Evolutionary conservation across 2,113 vertebrate genomes (phyloP).

Genomic region (Odobenus rosmarus): DNA sequence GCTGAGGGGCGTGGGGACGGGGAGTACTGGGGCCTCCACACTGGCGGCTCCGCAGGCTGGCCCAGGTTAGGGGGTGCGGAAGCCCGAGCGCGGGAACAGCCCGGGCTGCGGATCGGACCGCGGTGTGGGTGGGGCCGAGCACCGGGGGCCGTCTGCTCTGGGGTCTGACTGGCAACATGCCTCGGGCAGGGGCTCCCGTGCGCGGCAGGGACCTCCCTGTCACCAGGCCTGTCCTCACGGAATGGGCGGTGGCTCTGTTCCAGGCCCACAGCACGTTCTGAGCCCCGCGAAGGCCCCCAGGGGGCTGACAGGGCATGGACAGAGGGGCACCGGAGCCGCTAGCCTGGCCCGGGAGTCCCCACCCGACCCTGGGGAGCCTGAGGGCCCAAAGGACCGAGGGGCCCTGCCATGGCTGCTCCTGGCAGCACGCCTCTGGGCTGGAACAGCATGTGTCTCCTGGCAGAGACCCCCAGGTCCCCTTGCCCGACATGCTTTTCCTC

Average conservation of each 20-base stretch:
- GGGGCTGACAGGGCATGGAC: not conserved
- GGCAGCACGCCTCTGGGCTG: not conserved
- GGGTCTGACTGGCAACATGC: rapidly evolving
- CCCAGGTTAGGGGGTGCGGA: not conserved
- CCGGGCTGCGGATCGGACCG: rapidly evolving
- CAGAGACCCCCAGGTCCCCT: not conserved
- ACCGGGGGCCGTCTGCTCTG: rapidly evolving
- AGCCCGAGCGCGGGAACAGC: not conserved
- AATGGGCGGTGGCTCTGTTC: not conserved
- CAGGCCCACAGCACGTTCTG: rapidly evolving
- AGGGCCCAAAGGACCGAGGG: too few relatives aligned
- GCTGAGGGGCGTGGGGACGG: not conserved
- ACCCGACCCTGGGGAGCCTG: not conserved
- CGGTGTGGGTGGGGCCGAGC: not conserved
- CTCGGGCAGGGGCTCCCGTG: not conserved
- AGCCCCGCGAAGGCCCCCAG: not conserved
- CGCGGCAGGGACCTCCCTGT: too few relatives aligned
- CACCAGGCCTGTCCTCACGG: not conserved
- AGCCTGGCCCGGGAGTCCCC: not conserved
- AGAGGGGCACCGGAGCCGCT: rapidly evolving
- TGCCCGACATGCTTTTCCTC: rapidly evolving
- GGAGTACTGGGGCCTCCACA: too few relatives aligned
- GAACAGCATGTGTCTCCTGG: not conserved
- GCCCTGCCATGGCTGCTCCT: not conserved
- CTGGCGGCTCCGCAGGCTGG: not conserved